Evolutionary conservation across 2,113 vertebrate genomes (phyloP), one percentile per base, ranked within the genome.

Genomic region (Xiphias gladius): DNA sequence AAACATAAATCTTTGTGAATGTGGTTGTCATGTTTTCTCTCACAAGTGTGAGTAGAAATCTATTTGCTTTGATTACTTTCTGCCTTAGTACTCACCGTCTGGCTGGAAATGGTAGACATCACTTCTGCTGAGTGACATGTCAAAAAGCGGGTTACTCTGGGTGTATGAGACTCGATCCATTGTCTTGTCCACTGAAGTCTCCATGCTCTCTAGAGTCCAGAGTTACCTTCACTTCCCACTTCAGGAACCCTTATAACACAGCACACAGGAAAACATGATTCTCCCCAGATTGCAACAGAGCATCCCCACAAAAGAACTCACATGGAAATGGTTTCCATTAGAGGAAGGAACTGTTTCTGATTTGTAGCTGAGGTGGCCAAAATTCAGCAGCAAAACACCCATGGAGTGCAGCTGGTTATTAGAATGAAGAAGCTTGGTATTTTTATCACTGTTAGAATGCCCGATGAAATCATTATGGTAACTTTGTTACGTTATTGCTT

Each of bases 91-190:
- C 92, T 93, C 73, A 94, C 93, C 84, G 0, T 76, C 85, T 20
- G 79, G 74, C 61, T 93, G 73, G n/a, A 89, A 61, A 39, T 24
- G 83, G 82, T 76, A 67, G 17, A 85, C 28, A 1, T 89, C 88
- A 0, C 7, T 86, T 2, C 10, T 76, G 83, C 85, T 87, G 26
- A 89, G 61, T 0, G 86, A 86, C 88, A 91, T 81, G 22, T 55
- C 86, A 39, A 90, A 94, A 72, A 94, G 76, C 0, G 93, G 93
- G 84, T 94, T 94, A 3, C 3, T 88, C 12, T 85, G 80, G 7
- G 80, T 89, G 72, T 71, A 79, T 0, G 83, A 76, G 0, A 65
- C 41, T 0, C 22, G n/a, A 2, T 52, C 64, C 1, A 4, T 52
- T 0, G 0, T 12, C 1, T 1, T n/a, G 26, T 91, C 86, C 35